Conservation (phyloP, 2,888 invertebrate genomes). For the Phorcus lineatus region DNA sequence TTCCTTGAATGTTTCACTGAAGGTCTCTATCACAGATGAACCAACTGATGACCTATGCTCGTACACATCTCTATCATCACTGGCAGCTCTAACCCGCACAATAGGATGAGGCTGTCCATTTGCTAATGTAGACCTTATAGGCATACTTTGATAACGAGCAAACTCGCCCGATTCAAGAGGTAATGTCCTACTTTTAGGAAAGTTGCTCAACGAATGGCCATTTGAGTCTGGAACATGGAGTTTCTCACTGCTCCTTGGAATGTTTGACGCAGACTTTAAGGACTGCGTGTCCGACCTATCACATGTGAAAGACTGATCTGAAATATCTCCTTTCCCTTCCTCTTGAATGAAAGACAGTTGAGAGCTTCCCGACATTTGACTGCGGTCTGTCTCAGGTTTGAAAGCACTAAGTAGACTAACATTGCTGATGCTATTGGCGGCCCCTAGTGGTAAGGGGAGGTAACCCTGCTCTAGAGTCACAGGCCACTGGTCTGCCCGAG, state of each 20-base stretch:
- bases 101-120: constrained; percentile 3
- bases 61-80: not conserved
- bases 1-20: constrained; percentile 10
- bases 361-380: constrained; percentile 24
- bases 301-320: constrained; percentile 21
- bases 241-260: constrained; percentile 11
- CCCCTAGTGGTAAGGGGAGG: constrained; percentile 32
- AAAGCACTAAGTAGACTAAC: constrained; percentile 13
- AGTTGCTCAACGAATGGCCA: not conserved
- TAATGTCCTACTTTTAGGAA: constrained; percentile 52
- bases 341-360: constrained; percentile 62
- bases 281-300: constrained; percentile 31
- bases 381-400: constrained; percentile 17
- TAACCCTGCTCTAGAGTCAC: constrained; percentile 56
- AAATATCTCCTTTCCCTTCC: constrained; percentile 37
- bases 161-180: constrained; percentile 46
- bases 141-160: constrained; percentile 46
- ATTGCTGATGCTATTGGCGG: constrained; percentile 30
- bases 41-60: not conserved
- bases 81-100: not conserved
- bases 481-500: constrained; percentile 79
- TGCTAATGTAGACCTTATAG: constrained; percentile 29
- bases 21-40: constrained; percentile 3
- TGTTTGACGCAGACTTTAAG: constrained; percentile 9
- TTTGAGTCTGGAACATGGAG: not conserved